Evolutionary conservation across 2,113 vertebrate species (phyloP).

Genomic region (Pseudopipra pipra): DNA sequence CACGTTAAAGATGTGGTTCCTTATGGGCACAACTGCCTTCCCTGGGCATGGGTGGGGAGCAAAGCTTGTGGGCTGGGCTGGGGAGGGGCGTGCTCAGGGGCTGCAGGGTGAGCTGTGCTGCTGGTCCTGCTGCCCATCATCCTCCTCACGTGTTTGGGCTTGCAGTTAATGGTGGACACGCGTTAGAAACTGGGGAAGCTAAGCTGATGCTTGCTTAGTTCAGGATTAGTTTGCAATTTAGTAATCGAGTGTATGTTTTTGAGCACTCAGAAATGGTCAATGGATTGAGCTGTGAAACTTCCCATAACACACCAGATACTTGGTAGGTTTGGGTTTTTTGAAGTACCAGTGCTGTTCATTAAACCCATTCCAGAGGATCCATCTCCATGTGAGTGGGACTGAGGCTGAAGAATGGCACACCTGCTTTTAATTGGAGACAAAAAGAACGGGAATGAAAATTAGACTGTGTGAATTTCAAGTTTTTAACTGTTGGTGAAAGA

Average conservation of each 20-base stretch:
- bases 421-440: not conserved
- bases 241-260: not conserved
- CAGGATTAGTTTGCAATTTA: not conserved
- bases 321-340: not conserved
- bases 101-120: not conserved
- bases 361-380: not conserved
- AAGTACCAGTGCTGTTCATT: not conserved
- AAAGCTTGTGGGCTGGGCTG: not conserved
- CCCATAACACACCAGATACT: not conserved
- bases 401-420: not conserved
- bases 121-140: not conserved
- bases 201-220: not conserved
- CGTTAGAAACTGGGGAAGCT: not conserved
- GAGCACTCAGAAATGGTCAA: not conserved
- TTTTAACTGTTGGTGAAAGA: not conserved
- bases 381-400: not conserved
- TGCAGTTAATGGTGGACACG: not conserved
- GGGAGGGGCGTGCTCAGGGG: rapidly evolving
- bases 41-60: too few relatives aligned
- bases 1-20: not conserved
- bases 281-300: not conserved
- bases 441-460: not conserved
- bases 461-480: rapidly evolving
- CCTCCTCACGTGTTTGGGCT: not conserved
- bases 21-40: not conserved